phyloP scores from a whole-genome alignment of 2,113 vertebrate species.

The Mormoops blainvillei region DNA sequence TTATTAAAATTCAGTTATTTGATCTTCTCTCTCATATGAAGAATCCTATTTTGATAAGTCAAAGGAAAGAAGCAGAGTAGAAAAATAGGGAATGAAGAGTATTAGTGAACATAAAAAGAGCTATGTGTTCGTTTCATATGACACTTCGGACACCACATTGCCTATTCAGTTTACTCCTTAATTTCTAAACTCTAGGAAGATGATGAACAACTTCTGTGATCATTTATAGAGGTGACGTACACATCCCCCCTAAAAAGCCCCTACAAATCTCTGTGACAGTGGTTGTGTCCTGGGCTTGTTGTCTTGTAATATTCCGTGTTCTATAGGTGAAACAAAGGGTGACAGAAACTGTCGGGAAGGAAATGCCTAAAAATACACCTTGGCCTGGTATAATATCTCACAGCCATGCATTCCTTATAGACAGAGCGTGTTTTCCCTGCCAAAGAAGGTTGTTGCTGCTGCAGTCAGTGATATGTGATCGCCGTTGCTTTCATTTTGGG shows the following conservation, averaged over 20 bases:
- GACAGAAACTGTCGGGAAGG: neutral
- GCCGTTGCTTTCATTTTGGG: constrained; percentile 54
- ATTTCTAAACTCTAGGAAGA: constrained; percentile 42
- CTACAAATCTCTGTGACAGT: neutral
- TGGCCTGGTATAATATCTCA: neutral
- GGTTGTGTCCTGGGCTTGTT: neutral
- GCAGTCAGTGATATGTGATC: neutral
- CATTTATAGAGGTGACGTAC: neutral
- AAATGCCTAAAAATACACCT: neutral
- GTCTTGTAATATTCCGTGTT: neutral
- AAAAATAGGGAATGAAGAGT: neutral
- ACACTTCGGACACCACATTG: constrained; percentile 61
- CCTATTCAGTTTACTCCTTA: constrained; percentile 58
- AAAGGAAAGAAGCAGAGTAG: neutral
- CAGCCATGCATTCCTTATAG: neutral
- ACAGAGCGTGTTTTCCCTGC: constrained; percentile 15
- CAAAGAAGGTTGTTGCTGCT: neutral
- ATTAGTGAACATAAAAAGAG: neutral
- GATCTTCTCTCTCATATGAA: no score
- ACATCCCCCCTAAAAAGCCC: neutral
- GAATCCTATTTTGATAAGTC: neutral
- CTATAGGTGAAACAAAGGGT: neutral
- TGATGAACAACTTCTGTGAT: neutral
- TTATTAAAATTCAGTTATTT: no score
- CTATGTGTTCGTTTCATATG: constrained; percentile 58